phyloP scores from a whole-genome alignment of 2,113 vertebrate species.

The Toxotes jaculatrix region DNA sequence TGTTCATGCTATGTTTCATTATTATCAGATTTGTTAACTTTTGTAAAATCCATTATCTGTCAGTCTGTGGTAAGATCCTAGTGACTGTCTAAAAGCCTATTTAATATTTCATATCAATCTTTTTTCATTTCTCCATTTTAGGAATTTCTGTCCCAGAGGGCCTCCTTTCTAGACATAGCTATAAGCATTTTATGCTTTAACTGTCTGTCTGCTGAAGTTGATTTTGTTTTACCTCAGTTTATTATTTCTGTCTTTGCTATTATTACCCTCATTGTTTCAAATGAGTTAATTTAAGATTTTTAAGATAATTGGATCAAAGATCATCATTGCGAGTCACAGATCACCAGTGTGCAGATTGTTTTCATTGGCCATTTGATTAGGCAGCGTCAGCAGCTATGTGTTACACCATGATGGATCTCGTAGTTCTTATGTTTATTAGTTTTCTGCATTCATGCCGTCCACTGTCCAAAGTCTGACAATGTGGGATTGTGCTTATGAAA shows the following conservation, averaged over 20 bases:
- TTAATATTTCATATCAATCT: background rate
- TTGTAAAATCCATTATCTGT: background rate
- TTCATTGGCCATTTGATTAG: background rate
- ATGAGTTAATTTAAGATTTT: background rate
- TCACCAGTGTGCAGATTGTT: background rate
- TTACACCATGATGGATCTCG: background rate
- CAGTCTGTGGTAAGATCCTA: background rate
- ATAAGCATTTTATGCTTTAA: background rate
- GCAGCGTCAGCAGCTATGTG: background rate
- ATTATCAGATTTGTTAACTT: background rate
- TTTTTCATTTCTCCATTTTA: background rate
- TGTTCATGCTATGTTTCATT: background rate
- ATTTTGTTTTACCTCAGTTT: background rate
- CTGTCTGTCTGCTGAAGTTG: background rate
- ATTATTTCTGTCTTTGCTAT: background rate
- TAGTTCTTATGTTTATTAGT: background rate
- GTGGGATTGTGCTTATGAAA: constrained; percentile 23
- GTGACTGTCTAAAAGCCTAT: background rate
- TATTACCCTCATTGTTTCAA: background rate
- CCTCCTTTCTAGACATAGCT: background rate
- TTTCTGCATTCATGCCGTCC: background rate
- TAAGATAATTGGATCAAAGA: background rate
- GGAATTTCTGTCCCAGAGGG: background rate
- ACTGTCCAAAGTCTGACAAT: constrained; percentile 24
- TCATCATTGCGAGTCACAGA: background rate